Evolutionary conservation across 2,888 invertebrate species (phyloP).

Genomic region (Pachycephus smyrnensis): DNA sequence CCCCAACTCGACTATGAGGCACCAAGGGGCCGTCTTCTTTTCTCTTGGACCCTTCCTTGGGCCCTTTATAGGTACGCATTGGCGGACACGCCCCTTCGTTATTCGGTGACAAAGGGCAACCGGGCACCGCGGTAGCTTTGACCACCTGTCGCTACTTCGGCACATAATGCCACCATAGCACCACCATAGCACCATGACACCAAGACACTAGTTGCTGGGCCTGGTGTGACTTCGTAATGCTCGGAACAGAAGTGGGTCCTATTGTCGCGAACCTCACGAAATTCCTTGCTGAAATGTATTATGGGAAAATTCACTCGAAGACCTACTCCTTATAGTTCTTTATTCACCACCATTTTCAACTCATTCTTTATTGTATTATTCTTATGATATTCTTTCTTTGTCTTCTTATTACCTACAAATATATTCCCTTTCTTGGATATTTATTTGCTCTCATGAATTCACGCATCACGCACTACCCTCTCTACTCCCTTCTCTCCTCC

Average conservation of each 20-base stretch:
- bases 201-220: constrained; percentile 10
- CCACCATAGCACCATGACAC: constrained; percentile 13
- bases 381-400: not conserved
- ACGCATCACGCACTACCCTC: not conserved
- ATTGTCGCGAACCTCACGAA: constrained; percentile 29
- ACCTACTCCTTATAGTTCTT: not conserved
- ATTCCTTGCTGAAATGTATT: not conserved
- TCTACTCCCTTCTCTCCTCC: not conserved
- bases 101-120: constrained; percentile 48
- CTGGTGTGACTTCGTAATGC: constrained; percentile 39
- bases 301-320: not conserved
- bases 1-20: not conserved
- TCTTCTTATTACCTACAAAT: not conserved
- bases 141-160: constrained; percentile 46
- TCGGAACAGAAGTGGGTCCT: constrained; percentile 37
- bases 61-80: constrained; percentile 31
- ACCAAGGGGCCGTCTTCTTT: constrained; percentile 14
- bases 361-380: not conserved
- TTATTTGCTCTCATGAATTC: not conserved
- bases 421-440: not conserved
- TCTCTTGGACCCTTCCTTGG: constrained; percentile 22
- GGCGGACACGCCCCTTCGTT: constrained; percentile 45
- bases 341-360: not conserved
- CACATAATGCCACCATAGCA: constrained; percentile 17
- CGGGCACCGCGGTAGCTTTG: constrained; percentile 40